Percentiles rank a stretch among this genome's conserved stretches.
phyloP scores from a whole-genome alignment of 30 jellyfish, hydroid and myxozoan genomes.

The Euphysa ruthae region DNA sequence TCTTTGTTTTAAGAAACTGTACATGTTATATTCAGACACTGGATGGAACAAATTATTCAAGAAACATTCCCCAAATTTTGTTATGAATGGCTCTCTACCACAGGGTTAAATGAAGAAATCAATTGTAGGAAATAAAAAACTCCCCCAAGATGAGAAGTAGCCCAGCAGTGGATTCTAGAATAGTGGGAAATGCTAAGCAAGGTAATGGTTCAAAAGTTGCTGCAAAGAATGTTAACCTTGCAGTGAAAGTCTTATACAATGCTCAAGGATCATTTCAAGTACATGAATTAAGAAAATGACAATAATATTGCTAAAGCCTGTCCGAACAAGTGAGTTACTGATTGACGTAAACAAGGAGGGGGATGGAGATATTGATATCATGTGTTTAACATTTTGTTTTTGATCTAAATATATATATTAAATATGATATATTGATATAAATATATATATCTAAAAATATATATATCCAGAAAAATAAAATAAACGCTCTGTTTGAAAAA shows the following conservation, averaged over 20 bases:
- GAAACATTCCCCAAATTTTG: slow-evolving; percentile 1
- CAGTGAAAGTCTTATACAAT: slow-evolving; percentile 17
- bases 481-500: no score
- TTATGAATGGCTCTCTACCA: slow-evolving; percentile 32
- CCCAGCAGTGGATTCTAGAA: slow-evolving; percentile 30
- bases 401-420: neutral
- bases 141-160: slow-evolving; percentile 34
- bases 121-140: slow-evolving; percentile 24
- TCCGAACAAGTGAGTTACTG: slow-evolving; percentile 9
- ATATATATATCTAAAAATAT: no score
- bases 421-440: no score
- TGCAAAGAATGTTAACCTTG: slow-evolving; percentile 16
- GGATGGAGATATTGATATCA: slow-evolving; percentile 5
- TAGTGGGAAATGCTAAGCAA: slow-evolving; percentile 31
- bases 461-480: no score
- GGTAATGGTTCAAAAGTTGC: slow-evolving; percentile 34
- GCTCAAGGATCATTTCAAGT: slow-evolving; percentile 12
- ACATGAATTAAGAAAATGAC: neutral
- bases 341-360: slow-evolving; percentile 12
- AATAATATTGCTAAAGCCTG: slow-evolving; percentile 5
- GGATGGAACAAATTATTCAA: no score
- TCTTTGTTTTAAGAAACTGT: no score
- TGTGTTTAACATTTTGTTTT: neutral
- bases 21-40: no score
- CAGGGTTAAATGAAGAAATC: slow-evolving; percentile 27